phyloP scores from a whole-genome alignment of 2,797 vertebrate species.

The Malacoraja senta region DNA sequence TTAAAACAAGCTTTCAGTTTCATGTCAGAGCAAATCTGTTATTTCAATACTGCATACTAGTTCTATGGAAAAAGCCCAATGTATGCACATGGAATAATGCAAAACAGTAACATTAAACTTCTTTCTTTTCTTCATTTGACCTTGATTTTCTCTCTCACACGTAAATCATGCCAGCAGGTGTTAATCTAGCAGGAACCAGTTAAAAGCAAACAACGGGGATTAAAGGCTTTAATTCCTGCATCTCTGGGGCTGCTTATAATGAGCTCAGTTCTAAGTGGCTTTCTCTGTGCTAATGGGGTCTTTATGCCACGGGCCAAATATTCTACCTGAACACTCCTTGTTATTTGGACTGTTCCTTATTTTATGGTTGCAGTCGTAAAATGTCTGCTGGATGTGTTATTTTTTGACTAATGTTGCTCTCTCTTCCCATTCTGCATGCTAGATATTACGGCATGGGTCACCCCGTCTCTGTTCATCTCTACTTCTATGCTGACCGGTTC shows the following conservation, averaged over 20 bases:
- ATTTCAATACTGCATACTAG: not conserved
- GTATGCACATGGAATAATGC: not conserved
- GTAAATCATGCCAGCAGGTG: not conserved
- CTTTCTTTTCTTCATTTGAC: not conserved
- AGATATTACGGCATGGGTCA: constrained; percentile 94
- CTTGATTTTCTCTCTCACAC: not conserved
- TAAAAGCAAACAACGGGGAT: not conserved
- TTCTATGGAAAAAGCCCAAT: not conserved
- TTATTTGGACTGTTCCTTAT: not conserved
- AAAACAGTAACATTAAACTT: not conserved
- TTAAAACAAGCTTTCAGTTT: not conserved
- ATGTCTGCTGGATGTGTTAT: not conserved
- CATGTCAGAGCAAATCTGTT: not conserved
- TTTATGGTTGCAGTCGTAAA: not conserved
- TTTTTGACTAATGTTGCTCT: not conserved
- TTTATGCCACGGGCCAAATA: not conserved
- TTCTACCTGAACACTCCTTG: not conserved
- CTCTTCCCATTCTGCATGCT: constrained; percentile 43
- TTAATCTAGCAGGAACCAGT: not conserved
- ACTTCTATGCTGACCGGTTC: constrained; percentile 93
- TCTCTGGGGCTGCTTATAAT: not conserved
- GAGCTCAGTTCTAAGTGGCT: not conserved
- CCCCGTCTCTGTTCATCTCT: constrained; percentile 84
- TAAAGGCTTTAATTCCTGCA: not conserved
- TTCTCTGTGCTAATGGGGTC: not conserved